Conservation (phyloP, 2,797 vertebrate genomes). For the Oryzias dopingdopingensis region DNA sequence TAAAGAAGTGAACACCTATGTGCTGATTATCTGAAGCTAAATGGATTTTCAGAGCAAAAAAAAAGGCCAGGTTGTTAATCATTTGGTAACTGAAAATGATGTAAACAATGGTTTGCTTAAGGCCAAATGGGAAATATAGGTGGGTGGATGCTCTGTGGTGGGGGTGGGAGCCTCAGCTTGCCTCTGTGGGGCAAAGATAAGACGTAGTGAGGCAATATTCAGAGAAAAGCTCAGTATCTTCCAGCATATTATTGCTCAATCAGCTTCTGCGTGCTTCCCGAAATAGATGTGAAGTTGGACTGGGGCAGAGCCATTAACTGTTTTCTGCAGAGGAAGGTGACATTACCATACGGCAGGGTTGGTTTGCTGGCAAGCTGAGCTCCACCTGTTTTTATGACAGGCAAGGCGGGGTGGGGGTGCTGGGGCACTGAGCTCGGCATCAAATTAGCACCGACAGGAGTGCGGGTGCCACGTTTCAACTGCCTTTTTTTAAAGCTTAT, state of each 20-base stretch:
- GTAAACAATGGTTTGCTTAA: neutral
- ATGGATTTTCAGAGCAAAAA: too few species aligned
- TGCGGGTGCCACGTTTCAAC: constrained; percentile 27
- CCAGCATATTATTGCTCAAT: constrained; percentile 66
- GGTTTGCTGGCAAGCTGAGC: constrained; percentile 44
- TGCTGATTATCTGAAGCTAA: too few species aligned
- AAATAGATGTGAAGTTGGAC: constrained; percentile 63
- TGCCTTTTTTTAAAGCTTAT: constrained; percentile 15
- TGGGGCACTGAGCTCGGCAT: constrained; percentile 24
- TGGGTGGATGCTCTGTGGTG: neutral
- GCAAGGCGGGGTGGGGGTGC: constrained; percentile 9
- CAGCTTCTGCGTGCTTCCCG: constrained; percentile 58
- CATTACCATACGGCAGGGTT: constrained; percentile 59
- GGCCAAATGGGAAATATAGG: neutral
- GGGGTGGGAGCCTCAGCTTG: neutral
- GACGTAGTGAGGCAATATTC: constrained; percentile 45
- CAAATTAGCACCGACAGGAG: constrained; percentile 45
- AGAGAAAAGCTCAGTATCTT: constrained; percentile 40
- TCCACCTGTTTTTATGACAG: constrained; percentile 69
- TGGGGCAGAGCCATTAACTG: constrained; percentile 58
- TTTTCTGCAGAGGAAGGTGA: constrained; percentile 44
- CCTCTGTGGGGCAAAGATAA: constrained; percentile 24
- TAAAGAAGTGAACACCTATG: too few species aligned
- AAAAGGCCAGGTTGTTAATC: too few species aligned
- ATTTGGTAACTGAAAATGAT: too few species aligned